Evolutionary conservation across 2,113 vertebrate genomes (phyloP), one percentile per base, ranked within the genome.

Genomic region (Camelus bactrianus): DNA sequence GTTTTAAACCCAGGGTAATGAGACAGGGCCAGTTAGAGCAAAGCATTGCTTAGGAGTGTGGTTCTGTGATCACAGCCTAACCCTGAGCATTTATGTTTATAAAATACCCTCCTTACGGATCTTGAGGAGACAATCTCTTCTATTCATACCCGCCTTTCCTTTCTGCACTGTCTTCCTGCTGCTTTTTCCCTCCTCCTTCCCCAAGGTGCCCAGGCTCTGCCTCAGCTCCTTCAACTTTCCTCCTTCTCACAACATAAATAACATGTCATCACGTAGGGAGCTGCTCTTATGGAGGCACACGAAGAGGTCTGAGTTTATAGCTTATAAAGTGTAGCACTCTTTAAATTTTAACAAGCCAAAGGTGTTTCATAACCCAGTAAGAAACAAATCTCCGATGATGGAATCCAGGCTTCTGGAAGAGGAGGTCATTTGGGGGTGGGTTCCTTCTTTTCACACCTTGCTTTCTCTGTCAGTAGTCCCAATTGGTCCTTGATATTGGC

Each of bases 1-100:
- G 35, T 89, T 62, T 93, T 73, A 70, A 75, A 64, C 87, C 67
- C 70, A 35, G 81, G 20, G 42, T 92, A 93, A 92, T 65, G 70
- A 97, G 87, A 67, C 58, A 46, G 54, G 48, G 48, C 17, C n/a
- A 56, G 46, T 92, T 89, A 86, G 64, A 80, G 35, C 20, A 35
- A 69, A 52, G 11, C 30, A 0, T 69, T 91, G 81, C 60, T 85
- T 73, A 50, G 73, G 62, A 54, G 65, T 72, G 46, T 70, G 46
- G 38, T 76, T 67, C 19, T 22, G 15, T 28, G 79, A 54, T 28
- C 46, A 72, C 24, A 48, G 26, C 73, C 86, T 62, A 58, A 75
- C n/a, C 58, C 75, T 50, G 69, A 92, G 42, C 76, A 72, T n/a
- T 54, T 42, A 30, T 0, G 24, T 62, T 93, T 69, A 9, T 19